Evolutionary conservation across 2,113 vertebrate genomes (phyloP).

Genomic region (Planiliza haematocheilus): DNA sequence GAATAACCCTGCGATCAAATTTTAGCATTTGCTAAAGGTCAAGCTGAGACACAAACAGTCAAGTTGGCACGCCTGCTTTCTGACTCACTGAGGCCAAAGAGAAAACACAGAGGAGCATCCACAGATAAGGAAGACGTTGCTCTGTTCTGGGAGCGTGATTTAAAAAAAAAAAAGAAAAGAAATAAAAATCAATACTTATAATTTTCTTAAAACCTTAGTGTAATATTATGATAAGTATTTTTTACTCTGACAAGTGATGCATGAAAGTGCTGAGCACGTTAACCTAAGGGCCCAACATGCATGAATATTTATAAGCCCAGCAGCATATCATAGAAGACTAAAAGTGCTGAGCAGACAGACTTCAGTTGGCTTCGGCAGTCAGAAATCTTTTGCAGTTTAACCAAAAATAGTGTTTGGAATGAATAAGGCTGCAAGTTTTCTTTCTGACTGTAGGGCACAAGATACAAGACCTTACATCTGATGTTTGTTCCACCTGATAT

Average conservation of each 20-base stretch:
- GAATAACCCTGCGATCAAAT: slow-evolving; percentile 58
- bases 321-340: slow-evolving; percentile 39
- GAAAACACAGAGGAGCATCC: slow-evolving; percentile 25
- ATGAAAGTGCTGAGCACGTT: slow-evolving; percentile 43
- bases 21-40: slow-evolving; percentile 60
- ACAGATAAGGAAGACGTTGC: not conserved
- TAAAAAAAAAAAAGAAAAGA: too few species aligned
- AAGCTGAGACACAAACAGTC: slow-evolving; percentile 26
- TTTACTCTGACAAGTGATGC: slow-evolving; percentile 58
- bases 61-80: not conserved
- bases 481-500: too few species aligned
- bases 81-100: slow-evolving; percentile 42
- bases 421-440: not conserved
- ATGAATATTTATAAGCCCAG: slow-evolving; percentile 63
- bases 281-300: slow-evolving; percentile 32
- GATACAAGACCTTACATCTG: not conserved
- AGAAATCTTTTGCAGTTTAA: slow-evolving; percentile 11
- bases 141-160: slow-evolving; percentile 1
- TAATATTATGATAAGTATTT: slow-evolving; percentile 33
- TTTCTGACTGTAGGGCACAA: not conserved
- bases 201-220: slow-evolving; percentile 28
- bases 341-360: slow-evolving; percentile 62
- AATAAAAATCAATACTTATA: slow-evolving; percentile 50
- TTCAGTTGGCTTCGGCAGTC: slow-evolving; percentile 13
- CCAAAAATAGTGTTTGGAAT: not conserved